phyloP scores from a whole-genome alignment of 2,888 invertebrate species.

The Gastracanthus pulcherrimus region DNA sequence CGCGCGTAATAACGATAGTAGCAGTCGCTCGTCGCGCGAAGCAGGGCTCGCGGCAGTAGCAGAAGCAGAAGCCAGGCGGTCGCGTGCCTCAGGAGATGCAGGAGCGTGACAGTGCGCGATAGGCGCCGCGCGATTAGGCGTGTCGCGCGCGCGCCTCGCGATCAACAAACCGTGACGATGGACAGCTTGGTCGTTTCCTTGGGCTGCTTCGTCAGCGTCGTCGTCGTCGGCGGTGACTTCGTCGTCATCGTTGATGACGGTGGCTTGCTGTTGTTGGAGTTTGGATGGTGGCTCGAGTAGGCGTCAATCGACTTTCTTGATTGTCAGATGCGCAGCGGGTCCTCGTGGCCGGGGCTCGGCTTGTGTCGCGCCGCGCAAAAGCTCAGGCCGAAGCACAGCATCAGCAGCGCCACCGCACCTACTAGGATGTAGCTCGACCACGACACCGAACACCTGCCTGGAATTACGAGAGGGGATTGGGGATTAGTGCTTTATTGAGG shows the following conservation, averaged over 20 bases:
- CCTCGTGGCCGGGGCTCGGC: constrained; percentile 72
- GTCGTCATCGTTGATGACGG: too few species aligned
- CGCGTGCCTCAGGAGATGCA: not conserved
- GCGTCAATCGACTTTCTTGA: constrained; percentile 73
- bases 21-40: not conserved
- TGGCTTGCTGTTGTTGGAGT: not conserved
- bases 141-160: constrained; percentile 46
- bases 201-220: constrained; percentile 57
- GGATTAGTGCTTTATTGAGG: too few species aligned
- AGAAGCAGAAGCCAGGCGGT: not conserved
- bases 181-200: constrained; percentile 71
- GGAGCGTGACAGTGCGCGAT: too few species aligned
- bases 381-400: constrained; percentile 80
- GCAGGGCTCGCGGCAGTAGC: not conserved
- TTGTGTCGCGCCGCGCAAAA: constrained; percentile 81
- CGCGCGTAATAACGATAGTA: not conserved
- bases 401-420: constrained; percentile 78
- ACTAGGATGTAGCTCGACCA: constrained; percentile 81
- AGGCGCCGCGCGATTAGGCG: constrained; percentile 27
- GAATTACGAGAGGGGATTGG: not conserved
- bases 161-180: constrained; percentile 74
- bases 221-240: too few species aligned
- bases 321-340: constrained; percentile 74
- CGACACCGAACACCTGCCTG: constrained; percentile 81
- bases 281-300: constrained; percentile 63